Evolutionary conservation across 2,888 invertebrate species (phyloP).

Genomic region (Drosophila antonietae): DNA sequence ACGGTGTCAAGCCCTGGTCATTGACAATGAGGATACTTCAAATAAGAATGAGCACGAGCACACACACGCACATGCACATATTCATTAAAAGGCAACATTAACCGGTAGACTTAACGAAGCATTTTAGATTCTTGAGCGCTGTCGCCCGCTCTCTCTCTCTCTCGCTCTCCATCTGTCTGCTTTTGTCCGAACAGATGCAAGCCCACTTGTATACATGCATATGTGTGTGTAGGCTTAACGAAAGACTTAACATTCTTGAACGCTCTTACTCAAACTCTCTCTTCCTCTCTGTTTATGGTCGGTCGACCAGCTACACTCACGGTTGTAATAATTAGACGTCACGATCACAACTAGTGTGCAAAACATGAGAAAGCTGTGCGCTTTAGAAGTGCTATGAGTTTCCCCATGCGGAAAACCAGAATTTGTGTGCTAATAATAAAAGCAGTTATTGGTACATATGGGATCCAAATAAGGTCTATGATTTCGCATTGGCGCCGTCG

Average conservation of each 20-base stretch:
- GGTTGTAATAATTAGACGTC: slow-evolving; percentile 14
- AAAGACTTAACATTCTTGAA: background rate
- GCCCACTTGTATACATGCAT: background rate
- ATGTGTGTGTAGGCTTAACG: slow-evolving; percentile 21
- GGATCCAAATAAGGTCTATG: slow-evolving; percentile 33
- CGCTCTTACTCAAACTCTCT: background rate
- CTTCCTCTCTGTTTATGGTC: background rate
- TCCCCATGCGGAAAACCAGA: background rate
- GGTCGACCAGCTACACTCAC: slow-evolving; percentile 1
- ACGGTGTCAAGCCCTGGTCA: slow-evolving; percentile 16
- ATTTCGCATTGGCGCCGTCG: slow-evolving; percentile 19
- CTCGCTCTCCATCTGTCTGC: background rate
- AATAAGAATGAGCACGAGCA: slow-evolving; percentile 12
- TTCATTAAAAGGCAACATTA: slow-evolving; percentile 8
- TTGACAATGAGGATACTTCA: slow-evolving; percentile 20
- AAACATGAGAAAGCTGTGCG: slow-evolving; percentile 3
- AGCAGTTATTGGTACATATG: slow-evolving; percentile 29
- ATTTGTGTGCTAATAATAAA: slow-evolving; percentile 1
- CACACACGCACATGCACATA: background rate
- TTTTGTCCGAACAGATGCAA: background rate
- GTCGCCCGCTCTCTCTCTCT: background rate
- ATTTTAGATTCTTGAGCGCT: slow-evolving; percentile 2
- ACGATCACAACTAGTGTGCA: background rate
- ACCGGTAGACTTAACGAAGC: slow-evolving; percentile 33
- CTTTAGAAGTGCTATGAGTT: background rate